Evolutionary conservation across 1,140 invertebrate species (phyloP).

Genomic region (Achatina immaculata): DNA sequence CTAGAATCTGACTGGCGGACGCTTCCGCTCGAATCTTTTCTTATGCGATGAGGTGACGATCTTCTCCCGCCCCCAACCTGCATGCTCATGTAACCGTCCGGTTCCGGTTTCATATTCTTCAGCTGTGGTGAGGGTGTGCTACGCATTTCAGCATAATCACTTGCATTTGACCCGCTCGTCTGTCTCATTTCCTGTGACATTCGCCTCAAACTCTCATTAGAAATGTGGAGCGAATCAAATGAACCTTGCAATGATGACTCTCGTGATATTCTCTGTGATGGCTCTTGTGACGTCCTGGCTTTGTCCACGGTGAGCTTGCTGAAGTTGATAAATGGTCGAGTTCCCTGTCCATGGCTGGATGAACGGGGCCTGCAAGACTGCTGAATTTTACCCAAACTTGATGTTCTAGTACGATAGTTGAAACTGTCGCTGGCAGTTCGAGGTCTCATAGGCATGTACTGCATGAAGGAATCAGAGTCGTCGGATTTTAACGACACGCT

Average conservation of each 20-base stretch:
- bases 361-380: conserved; percentile 61
- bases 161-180: conserved; percentile 38
- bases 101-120: conserved; percentile 31
- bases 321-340: conserved; percentile 44
- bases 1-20: background rate
- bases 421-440: conserved; percentile 67
- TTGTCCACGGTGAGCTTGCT: conserved; percentile 52
- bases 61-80: conserved; percentile 44
- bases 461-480: conserved; percentile 66
- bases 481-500: conserved; percentile 60
- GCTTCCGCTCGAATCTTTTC: conserved; percentile 27
- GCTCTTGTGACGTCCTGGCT: conserved; percentile 51
- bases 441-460: conserved; percentile 64
- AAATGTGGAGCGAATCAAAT: conserved; percentile 51
- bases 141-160: conserved; percentile 41
- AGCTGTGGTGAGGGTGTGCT: conserved; percentile 49
- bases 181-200: conserved; percentile 50
- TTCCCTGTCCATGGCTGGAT: conserved; percentile 64
- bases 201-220: conserved; percentile 58
- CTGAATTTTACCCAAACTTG: conserved; percentile 59
- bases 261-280: conserved; percentile 47
- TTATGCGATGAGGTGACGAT: conserved; percentile 20
- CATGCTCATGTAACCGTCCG: conserved; percentile 60
- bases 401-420: conserved; percentile 59
- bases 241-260: conserved; percentile 57